Evolutionary conservation across 92 coral and sea anemone genomes (phyloP).

Genomic region (Chrysogorgia sp.): DNA sequence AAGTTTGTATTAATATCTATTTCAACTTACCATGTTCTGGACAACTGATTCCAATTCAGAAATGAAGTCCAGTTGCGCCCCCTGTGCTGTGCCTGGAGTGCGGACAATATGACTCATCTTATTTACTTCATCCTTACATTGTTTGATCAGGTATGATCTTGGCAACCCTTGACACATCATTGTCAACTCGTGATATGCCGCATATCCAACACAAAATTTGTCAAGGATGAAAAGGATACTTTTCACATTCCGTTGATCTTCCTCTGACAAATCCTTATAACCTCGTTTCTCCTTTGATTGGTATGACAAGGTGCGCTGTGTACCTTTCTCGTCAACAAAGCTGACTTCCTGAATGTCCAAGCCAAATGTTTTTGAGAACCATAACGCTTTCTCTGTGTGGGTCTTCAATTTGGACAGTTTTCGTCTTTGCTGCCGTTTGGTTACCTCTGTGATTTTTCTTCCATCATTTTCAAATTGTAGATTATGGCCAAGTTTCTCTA

Average conservation of each 20-base stretch:
- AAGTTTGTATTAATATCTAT: no score
- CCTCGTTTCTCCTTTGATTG: constrained; percentile 38
- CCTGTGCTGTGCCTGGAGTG: constrained; percentile 28
- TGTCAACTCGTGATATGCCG: constrained; percentile 67
- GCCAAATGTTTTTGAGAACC: constrained; percentile 70
- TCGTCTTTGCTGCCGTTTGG: constrained; percentile 15
- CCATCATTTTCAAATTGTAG: constrained; percentile 1
- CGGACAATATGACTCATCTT: constrained; percentile 34
- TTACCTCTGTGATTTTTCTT: constrained; percentile 5
- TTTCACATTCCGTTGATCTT: constrained; percentile 58
- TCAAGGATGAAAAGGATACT: constrained; percentile 50
- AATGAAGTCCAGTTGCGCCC: constrained; percentile 25
- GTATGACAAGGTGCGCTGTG: constrained; percentile 32
- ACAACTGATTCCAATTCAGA: constrained; percentile 28
- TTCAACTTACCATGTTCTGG: constrained; percentile 28
- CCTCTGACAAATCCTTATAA: constrained; percentile 53
- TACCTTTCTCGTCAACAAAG: constrained; percentile 31
- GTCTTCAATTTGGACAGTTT: constrained; percentile 53
- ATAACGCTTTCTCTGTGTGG: no score
- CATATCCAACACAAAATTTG: constrained; percentile 68
- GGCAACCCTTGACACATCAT: constrained; percentile 57
- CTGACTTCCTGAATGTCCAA: constrained; percentile 32
- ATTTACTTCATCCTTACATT: constrained; percentile 23
- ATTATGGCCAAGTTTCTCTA: constrained; percentile 22
- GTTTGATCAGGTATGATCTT: constrained; percentile 20